These are phyloP conservation scores for Salvelinus sp. DNA, from an alignment of 2,113 vertebrate species.

Conservation along the genomic window DNA sequence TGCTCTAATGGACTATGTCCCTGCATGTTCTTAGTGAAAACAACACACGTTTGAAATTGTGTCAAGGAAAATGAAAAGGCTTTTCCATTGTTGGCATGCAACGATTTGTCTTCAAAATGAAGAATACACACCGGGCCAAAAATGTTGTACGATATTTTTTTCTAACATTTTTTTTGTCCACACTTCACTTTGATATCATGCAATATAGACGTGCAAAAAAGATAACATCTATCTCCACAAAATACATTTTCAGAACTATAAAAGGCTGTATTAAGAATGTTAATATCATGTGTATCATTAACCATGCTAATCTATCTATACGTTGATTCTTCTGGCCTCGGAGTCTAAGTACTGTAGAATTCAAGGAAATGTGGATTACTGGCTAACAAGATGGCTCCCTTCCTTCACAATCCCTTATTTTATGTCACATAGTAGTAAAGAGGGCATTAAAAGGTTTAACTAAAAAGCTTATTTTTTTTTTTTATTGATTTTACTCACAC, in stretches of 20 bases:
- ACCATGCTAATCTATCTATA: slow-evolving; percentile 71
- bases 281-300: slow-evolving; percentile 76
- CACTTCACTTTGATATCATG: slow-evolving; percentile 80
- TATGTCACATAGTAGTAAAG: slow-evolving; percentile 61
- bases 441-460: slow-evolving; percentile 57
- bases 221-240: slow-evolving; percentile 84
- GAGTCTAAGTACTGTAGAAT: slow-evolving; percentile 68
- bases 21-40: slow-evolving; percentile 45
- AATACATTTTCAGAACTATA: slow-evolving; percentile 82
- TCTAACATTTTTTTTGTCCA: slow-evolving; percentile 60
- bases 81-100: slow-evolving; percentile 75
- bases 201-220: slow-evolving; percentile 85
- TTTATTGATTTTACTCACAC: slow-evolving; percentile 35
- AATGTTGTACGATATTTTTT: too few species aligned
- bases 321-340: slow-evolving; percentile 65
- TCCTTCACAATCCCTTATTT: slow-evolving; percentile 33
- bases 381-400: slow-evolving; percentile 57
- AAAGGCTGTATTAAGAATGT: slow-evolving; percentile 81
- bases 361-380: slow-evolving; percentile 61
- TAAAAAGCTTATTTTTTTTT: slow-evolving; percentile 44
- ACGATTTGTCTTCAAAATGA: slow-evolving; percentile 72
- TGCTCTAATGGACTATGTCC: slow-evolving; percentile 29
- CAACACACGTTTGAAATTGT: slow-evolving; percentile 56
- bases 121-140: slow-evolving; percentile 68
- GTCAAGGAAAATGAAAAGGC: slow-evolving; percentile 71